A percentile compares a stretch with the other conserved stretches of the same genome.
These are phyloP conservation scores for Muscicapa adusta DNA, from an alignment of 2,113 vertebrate species.

Conservation along the genomic window DNA sequence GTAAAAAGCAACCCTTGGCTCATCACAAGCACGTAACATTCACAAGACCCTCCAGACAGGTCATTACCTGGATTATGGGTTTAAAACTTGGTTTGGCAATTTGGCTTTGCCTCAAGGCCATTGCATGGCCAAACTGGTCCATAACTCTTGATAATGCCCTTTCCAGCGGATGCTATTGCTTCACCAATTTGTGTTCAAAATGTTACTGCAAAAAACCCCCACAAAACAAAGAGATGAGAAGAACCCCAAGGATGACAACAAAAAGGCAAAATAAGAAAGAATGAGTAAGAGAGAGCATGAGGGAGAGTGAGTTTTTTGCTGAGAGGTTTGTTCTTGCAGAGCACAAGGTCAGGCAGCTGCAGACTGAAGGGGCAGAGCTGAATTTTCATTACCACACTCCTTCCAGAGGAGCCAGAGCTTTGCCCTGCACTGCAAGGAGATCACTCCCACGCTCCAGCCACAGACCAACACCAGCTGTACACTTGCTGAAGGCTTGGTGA, in stretches of 20 bases:
- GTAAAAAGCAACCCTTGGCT: constrained; percentile 39
- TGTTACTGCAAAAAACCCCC: not conserved
- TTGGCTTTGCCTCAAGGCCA: constrained; percentile 48
- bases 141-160: constrained; percentile 36
- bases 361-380: not conserved
- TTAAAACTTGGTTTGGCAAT: constrained; percentile 31
- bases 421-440: not conserved
- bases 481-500: not conserved
- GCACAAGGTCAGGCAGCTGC: not conserved
- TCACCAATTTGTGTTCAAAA: constrained; percentile 13
- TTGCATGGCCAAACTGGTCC: constrained; percentile 22
- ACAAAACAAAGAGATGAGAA: not conserved
- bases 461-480: not conserved
- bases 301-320: not conserved
- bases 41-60: constrained; percentile 14
- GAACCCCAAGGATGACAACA: not conserved
- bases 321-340: not conserved
- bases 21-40: constrained; percentile 39
- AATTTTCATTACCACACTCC: not conserved
- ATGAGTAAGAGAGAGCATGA: not conserved
- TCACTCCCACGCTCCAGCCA: not conserved
- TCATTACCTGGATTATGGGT: constrained; percentile 8
- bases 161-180: not conserved
- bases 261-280: not conserved
- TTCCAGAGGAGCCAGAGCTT: not conserved